A percentile compares a stretch with the other conserved stretches of the same genome.
phyloP scores from a whole-genome alignment of 2,797 vertebrate genomes.

The Anguilla obscura region DNA sequence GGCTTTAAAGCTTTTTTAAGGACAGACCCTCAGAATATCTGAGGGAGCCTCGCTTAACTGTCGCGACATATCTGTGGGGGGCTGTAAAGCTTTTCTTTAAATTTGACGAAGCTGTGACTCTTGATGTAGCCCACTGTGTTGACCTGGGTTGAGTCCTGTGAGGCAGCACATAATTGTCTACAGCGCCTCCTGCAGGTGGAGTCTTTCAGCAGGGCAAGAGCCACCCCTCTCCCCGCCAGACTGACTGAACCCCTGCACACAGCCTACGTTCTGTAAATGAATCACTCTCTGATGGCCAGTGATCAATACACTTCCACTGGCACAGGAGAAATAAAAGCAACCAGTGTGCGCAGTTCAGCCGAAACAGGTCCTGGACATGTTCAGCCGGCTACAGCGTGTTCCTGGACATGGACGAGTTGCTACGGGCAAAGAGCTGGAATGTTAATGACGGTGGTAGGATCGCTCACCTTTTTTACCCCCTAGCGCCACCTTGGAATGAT shows the following conservation, averaged over 20 bases:
- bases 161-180: background rate
- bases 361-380: background rate
- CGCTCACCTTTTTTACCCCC: background rate
- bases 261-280: background rate
- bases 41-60: background rate
- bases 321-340: background rate
- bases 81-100: background rate
- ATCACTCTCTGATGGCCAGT: no score
- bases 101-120: background rate
- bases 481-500: background rate
- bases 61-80: background rate
- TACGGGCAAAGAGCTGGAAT: background rate
- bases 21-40: background rate
- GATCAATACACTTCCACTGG: background rate
- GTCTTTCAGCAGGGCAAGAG: background rate
- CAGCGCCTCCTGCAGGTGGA: background rate
- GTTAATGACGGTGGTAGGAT: background rate
- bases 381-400: background rate
- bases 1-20: background rate
- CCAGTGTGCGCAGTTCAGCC: background rate
- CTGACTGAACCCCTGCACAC: background rate
- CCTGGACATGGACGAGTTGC: background rate
- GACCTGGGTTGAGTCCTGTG: background rate
- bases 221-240: background rate
- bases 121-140: background rate